Percentiles rank a stretch among this genome's conserved stretches.
phyloP scores from a whole-genome alignment of 2,888 invertebrate genomes.

The Drosophila meridiana region DNA sequence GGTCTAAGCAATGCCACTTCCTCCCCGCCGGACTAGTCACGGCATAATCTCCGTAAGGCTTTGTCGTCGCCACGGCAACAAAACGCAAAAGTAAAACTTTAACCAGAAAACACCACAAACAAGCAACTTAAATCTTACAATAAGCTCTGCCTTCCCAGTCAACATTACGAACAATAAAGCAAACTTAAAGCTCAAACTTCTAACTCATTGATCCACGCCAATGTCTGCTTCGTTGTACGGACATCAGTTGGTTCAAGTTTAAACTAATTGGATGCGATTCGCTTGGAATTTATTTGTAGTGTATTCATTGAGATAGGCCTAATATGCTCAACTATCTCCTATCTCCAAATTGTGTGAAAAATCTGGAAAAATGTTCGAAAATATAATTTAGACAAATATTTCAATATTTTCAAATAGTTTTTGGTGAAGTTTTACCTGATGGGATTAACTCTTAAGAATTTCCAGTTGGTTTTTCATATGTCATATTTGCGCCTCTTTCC shows the following conservation, averaged over 20 bases:
- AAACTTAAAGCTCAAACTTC: slow-evolving; percentile 21
- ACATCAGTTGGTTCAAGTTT: neutral
- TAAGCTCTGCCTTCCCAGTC: slow-evolving; percentile 52
- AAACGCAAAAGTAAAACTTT: slow-evolving; percentile 38
- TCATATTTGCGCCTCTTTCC: too few relatives aligned
- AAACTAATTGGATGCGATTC: neutral
- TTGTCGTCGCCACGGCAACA: slow-evolving; percentile 48
- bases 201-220: slow-evolving; percentile 1
- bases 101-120: slow-evolving; percentile 44
- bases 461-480: too few relatives aligned
- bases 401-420: too few relatives aligned
- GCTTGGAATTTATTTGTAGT: neutral
- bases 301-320: neutral
- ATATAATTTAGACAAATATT: too few relatives aligned
- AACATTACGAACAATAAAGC: slow-evolving; percentile 27
- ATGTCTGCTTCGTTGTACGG: neutral
- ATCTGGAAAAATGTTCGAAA: neutral
- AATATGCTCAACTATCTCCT: neutral
- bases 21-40: slow-evolving; percentile 31
- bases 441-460: too few relatives aligned
- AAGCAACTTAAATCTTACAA: slow-evolving; percentile 55
- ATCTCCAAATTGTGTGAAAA: neutral
- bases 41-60: slow-evolving; percentile 59
- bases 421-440: neutral
- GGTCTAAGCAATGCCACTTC: slow-evolving; percentile 28